These are phyloP conservation scores for Zaprionus ornatus DNA, from an alignment of 1,140 invertebrate species.

Conservation along the genomic window DNA sequence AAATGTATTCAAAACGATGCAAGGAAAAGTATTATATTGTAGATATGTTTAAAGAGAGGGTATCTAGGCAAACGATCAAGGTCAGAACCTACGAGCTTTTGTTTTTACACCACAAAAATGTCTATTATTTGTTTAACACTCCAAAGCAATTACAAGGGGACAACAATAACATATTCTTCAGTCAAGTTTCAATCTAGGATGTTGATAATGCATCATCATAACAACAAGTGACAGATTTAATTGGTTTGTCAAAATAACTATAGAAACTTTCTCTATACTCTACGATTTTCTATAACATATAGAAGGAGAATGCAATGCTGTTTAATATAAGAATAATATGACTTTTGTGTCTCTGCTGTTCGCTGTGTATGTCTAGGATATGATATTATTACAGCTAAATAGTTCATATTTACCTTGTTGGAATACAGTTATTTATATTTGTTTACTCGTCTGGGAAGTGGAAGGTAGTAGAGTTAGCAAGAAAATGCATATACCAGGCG, in stretches of 20 bases:
- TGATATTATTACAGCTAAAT: too few relatives aligned
- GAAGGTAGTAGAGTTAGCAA: neutral
- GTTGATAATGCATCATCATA: neutral
- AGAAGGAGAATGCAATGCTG: neutral
- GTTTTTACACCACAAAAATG: too few relatives aligned
- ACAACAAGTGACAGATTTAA: neutral
- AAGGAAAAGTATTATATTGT: too few relatives aligned
- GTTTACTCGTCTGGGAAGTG: neutral
- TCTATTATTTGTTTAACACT: constrained; percentile 6
- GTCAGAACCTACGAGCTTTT: neutral
- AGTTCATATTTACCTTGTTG: too few relatives aligned
- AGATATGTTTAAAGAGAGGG: too few relatives aligned
- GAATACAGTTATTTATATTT: neutral
- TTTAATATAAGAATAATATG: neutral
- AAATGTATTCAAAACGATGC: too few relatives aligned
- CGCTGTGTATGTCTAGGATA: too few relatives aligned
- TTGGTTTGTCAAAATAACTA: neutral
- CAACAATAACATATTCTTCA: neutral
- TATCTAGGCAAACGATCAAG: neutral
- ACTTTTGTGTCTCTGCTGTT: too few relatives aligned
- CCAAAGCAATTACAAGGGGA: neutral
- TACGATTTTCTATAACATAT: neutral
- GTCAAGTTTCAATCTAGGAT: neutral
- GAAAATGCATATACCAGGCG: neutral
- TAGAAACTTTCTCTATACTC: neutral